Conservation (phyloP, 2,888 invertebrate species). For the Lobophora halterata region DNA sequence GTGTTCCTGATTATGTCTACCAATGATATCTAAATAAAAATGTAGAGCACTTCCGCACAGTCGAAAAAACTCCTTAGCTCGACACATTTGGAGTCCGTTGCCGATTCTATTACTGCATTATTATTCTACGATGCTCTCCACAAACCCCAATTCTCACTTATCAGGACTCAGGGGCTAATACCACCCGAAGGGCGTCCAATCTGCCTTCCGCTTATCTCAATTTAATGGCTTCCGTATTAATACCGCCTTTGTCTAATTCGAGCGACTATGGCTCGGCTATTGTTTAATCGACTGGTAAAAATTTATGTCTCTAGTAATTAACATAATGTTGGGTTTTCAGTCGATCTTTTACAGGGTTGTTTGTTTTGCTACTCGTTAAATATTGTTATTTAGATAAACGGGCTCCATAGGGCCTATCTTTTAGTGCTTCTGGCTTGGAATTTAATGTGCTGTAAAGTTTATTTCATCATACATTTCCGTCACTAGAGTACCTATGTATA, state of each 20-base stretch:
- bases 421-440: slow-evolving; percentile 18
- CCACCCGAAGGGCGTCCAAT: slow-evolving; percentile 76
- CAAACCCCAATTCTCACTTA: slow-evolving; percentile 70
- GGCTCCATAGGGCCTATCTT: slow-evolving; percentile 16
- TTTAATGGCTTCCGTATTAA: slow-evolving; percentile 80
- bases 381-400: slow-evolving; percentile 24
- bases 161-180: slow-evolving; percentile 76
- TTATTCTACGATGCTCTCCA: slow-evolving; percentile 58
- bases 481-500: too few relatives aligned
- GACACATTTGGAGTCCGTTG: not conserved
- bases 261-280: slow-evolving; percentile 57
- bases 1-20: too few relatives aligned
- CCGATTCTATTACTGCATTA: slow-evolving; percentile 28
- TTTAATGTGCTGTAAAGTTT: too few relatives aligned
- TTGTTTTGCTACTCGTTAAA: slow-evolving; percentile 26
- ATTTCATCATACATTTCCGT: too few relatives aligned
- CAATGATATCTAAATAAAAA: too few relatives aligned
- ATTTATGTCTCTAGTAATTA: slow-evolving; percentile 47
- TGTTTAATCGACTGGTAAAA: slow-evolving; percentile 74
- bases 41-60: too few relatives aligned
- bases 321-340: slow-evolving; percentile 28
- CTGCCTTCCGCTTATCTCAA: slow-evolving; percentile 74
- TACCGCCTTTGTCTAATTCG: slow-evolving; percentile 78
- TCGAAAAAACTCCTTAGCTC: too few relatives aligned
- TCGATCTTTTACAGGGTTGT: slow-evolving; percentile 22